A percentile compares a stretch with the other conserved stretches of the same genome.
Conservation (phyloP, 2,113 vertebrate genomes). For the Vidua macroura region DNA sequence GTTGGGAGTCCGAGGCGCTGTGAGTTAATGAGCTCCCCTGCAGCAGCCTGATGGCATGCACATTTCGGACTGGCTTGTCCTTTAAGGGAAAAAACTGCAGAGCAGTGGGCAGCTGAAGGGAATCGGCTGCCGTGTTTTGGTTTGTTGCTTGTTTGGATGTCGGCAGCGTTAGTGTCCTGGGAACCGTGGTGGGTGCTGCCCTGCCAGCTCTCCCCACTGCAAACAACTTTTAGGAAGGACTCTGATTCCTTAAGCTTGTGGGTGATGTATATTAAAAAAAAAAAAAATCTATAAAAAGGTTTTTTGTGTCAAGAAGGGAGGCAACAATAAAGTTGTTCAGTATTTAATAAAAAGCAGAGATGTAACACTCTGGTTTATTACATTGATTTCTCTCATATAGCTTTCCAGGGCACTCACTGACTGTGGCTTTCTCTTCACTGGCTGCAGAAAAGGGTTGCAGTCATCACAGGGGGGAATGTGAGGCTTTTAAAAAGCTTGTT, state of each 20-base stretch:
- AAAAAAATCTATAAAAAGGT: not conserved
- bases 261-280: no score
- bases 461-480: accelerated
- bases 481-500: not conserved
- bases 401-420: not conserved
- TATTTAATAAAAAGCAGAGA: not conserved
- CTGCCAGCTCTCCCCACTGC: not conserved
- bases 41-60: not conserved
- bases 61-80: conserved; percentile 1
- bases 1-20: not conserved
- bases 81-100: conserved; percentile 50
- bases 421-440: not conserved
- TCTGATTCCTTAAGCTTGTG: not conserved
- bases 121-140: not conserved
- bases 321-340: not conserved
- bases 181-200: not conserved
- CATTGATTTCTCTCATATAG: not conserved
- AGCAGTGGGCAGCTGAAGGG: conserved; percentile 18
- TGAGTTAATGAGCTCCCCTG: not conserved
- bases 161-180: not conserved
- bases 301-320: not conserved
- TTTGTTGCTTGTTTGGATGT: not conserved
- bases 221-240: not conserved
- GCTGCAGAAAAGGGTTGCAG: not conserved
- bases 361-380: not conserved